Percentiles rank a stretch among this genome's conserved stretches.
phyloP scores from a whole-genome alignment of 2,113 vertebrate genomes.

The Cyprinus carpio region DNA sequence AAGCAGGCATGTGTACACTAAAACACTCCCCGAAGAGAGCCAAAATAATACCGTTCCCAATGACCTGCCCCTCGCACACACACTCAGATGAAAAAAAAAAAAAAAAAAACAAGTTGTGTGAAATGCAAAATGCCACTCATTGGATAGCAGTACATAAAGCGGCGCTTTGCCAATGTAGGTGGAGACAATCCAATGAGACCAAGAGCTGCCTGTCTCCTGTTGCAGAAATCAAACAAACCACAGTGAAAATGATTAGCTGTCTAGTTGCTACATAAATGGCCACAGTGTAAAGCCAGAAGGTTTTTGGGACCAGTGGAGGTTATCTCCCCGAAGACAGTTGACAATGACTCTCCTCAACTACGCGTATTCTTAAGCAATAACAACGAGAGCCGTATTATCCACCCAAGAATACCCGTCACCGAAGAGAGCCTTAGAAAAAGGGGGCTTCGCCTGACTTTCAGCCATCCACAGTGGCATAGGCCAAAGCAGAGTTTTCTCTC shows the following conservation, averaged over 20 bases:
- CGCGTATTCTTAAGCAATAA: constrained; percentile 89
- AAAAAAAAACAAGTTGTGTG: constrained; percentile 42
- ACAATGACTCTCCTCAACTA: constrained; percentile 78
- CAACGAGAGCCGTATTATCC: constrained; percentile 98
- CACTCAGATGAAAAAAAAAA: not conserved
- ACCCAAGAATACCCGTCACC: constrained; percentile 98
- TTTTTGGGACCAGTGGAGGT: constrained; percentile 49
- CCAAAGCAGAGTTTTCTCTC: constrained; percentile 53
- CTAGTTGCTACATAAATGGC: constrained; percentile 50
- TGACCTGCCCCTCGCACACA: not conserved
- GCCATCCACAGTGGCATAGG: constrained; percentile 54
- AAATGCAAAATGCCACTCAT: constrained; percentile 39
- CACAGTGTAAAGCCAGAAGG: constrained; percentile 36
- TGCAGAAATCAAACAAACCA: constrained; percentile 50
- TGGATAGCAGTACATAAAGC: constrained; percentile 39
- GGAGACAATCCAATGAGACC: constrained; percentile 27
- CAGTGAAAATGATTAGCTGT: constrained; percentile 40
- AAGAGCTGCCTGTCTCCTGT: constrained; percentile 42
- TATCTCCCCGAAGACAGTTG: constrained; percentile 71
- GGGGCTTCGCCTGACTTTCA: constrained; percentile 49
- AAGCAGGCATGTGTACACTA: constrained; percentile 52
- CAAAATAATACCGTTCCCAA: constrained; percentile 39
- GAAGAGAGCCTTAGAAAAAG: constrained; percentile 85
- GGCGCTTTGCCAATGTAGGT: constrained; percentile 44
- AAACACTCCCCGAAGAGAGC: constrained; percentile 57